A percentile compares a stretch with the other conserved stretches of the same genome.
These are phyloP conservation scores for Charaxes varanes DNA, from an alignment of 1,140 invertebrate genomes.

Conservation along the genomic window DNA sequence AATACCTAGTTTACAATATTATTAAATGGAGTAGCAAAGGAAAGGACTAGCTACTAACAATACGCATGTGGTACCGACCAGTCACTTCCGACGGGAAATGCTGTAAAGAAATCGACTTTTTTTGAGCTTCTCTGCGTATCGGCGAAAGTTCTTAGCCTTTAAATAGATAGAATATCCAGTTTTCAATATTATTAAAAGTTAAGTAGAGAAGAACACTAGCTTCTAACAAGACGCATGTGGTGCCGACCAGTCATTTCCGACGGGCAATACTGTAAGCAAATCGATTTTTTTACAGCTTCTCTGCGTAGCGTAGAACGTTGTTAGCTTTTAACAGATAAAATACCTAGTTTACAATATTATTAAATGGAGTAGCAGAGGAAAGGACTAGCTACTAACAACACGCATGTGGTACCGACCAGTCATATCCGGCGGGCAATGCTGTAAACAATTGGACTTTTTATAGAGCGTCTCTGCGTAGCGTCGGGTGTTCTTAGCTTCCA, in stretches of 20 bases:
- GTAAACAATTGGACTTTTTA: slow-evolving; percentile 66
- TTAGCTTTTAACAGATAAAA: too few species aligned
- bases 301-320: too few species aligned
- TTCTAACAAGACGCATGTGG: slow-evolving; percentile 49
- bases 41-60: slow-evolving; percentile 32
- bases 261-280: slow-evolving; percentile 37
- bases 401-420: slow-evolving; percentile 42
- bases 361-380: too few species aligned
- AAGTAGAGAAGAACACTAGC: slow-evolving; percentile 16
- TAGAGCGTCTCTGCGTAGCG: slow-evolving; percentile 47
- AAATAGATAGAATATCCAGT: too few species aligned
- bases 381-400: slow-evolving; percentile 37
- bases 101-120: slow-evolving; percentile 64
- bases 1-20: too few species aligned
- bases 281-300: too few species aligned
- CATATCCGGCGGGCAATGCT: slow-evolving; percentile 48
- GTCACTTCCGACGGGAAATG: slow-evolving; percentile 48
- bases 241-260: slow-evolving; percentile 46
- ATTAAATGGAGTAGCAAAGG: too few species aligned
- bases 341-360: too few species aligned
- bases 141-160: slow-evolving; percentile 26
- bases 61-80: slow-evolving; percentile 42
- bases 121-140: slow-evolving; percentile 49
- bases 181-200: too few species aligned
- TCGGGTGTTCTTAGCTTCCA: slow-evolving; percentile 26